Base-by-base conservation (phyloP, 2,797 vertebrate species). In the Betta splendens region DNA sequence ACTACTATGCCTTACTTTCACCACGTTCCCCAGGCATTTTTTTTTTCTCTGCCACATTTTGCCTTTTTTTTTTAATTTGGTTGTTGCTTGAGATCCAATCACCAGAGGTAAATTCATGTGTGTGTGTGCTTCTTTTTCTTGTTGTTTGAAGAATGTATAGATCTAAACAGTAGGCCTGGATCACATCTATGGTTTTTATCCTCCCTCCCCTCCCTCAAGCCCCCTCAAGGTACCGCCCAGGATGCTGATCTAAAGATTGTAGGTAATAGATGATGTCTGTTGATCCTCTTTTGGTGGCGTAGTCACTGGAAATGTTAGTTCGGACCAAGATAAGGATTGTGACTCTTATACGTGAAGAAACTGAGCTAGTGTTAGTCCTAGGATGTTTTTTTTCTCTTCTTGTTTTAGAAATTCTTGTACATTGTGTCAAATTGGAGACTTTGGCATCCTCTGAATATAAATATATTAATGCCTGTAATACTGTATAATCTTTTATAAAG, bases 391-490 rank as follows among this genome's bases (percentile, higher is more conserved):
- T 63, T 49, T 71, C 65, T 73, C 64, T 64, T 85, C 73, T 85
- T 17, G 21, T 87, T 83, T 83, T 85, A 83, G 76, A 83, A 88
- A 85, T 77, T 79, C 81, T 75, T 91, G 88, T 90, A 87, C 72
- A 85, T 87, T 82, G 88, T 91, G 89, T 91, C 86, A 89, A 91
- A 89, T 71, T 35, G 73, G 71, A 75, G 83, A 84, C 69, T 57
- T 56, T n/a, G n/a, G 11, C 69, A 8, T 77, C 83, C 47, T 84
- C 75, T 61, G 66, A 84, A 68, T 75, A 82, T 89, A 81, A 89
- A 89, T 89, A 87, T 87, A 90, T 81, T 74, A 91, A 91, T 91
- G 88, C 76, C 64, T 81, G 89, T 88, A 86, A 91, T 86, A 29
- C 28, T 29, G 28, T 29, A 91, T 88, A 89, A 91, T 86, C 85